phyloP scores from a whole-genome alignment of 2,797 vertebrate species.

The Vipera latastei region DNA sequence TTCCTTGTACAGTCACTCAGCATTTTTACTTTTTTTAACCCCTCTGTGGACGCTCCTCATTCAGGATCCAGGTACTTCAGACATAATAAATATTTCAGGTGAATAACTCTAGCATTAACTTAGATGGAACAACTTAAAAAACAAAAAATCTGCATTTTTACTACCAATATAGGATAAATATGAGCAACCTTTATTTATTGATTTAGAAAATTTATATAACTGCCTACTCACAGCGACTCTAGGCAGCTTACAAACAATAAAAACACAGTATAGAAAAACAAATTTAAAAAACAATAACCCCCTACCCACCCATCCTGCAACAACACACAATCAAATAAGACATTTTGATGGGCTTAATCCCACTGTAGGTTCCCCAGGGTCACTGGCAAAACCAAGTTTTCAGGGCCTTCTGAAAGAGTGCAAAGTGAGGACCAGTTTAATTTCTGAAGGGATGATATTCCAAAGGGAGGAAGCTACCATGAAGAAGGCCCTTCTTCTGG shows the following conservation, averaged over 20 bases:
- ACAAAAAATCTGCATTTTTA: neutral
- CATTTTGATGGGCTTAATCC: neutral
- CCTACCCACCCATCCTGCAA: neutral
- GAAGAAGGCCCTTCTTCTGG: neutral
- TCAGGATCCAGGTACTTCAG: neutral
- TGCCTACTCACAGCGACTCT: neutral
- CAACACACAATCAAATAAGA: neutral
- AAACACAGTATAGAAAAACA: neutral
- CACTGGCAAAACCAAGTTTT: neutral
- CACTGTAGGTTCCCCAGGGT: neutral
- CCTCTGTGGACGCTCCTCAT: neutral
- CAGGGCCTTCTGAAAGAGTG: neutral
- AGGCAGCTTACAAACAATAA: neutral
- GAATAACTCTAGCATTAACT: neutral
- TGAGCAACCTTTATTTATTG: neutral
- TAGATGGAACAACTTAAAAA: neutral
- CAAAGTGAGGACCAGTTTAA: neutral
- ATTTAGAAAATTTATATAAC: neutral
- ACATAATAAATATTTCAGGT: neutral
- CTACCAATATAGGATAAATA: neutral
- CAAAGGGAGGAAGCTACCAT: neutral
- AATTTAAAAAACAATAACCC: neutral
- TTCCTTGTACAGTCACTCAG: neutral
- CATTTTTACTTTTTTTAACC: neutral
- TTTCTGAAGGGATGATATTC: neutral